Evolutionary conservation across 2,113 vertebrate species (phyloP), one percentile per base, ranked within the genome.

Genomic region (Cisticola juncidis): DNA sequence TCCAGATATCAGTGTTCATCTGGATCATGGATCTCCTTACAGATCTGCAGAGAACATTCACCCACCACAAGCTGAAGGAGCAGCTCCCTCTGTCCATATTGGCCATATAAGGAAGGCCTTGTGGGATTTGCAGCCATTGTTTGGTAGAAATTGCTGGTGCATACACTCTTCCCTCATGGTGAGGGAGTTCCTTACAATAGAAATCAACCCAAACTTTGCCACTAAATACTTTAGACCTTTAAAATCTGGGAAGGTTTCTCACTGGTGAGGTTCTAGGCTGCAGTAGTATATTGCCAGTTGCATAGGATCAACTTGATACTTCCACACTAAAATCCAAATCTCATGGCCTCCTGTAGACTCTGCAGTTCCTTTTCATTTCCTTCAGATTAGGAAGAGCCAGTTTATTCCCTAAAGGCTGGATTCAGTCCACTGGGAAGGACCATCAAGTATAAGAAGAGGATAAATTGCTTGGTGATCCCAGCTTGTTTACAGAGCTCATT

Each of bases 71-170:
- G 50, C 22, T 81, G 72, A 62, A 86, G 62, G 6, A 88, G 35
- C 90, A 88, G 31, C 69, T 92, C n/a, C 48, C 35, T 83, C 76
- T 70, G 58, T 54, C 45, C 58, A 3, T 42, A n/a, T 13, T 0
- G 0, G 15, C 53, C n/a, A 4, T 5, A 58, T 0, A 1, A 73
- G 23, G 50, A 86, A 81, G 31, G 18, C 35, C 47, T 35, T 47
- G 23, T 35, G 51, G 40, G 56, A 68, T 64, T 28, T 90, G 22
- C 31, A 74, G 47, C 47, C 11, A 4, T 33, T 74, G 35, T 54
- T 90, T 74, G 24, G 24, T 64, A 62, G 56, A 66, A 78, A 31
- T 42, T 92, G 19, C 24, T 38, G 35, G 17, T 42, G 26, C 28
- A 13, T 18, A 6, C 1, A 1, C 6, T 31, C 14, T 86, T 78